phyloP scores from a whole-genome alignment of 2,888 invertebrate species.

The Pardosa pseudoannulata region DNA sequence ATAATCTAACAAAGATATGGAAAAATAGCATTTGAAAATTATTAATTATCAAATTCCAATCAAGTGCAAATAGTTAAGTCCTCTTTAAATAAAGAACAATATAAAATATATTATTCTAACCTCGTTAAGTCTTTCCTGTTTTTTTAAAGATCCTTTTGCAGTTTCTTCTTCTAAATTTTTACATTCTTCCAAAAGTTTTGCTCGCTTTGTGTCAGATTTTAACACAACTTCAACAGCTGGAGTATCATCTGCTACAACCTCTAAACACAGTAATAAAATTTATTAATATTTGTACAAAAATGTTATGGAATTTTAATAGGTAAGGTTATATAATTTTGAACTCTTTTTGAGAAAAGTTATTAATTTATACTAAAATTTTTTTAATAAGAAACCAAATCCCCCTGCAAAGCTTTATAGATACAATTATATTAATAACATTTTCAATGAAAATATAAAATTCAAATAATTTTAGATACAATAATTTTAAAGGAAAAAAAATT shows the following conservation, averaged over 20 bases:
- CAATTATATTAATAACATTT: too few relatives aligned
- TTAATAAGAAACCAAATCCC: too few relatives aligned
- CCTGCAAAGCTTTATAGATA: too few relatives aligned
- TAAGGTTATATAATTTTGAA: too few relatives aligned
- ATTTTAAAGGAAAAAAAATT: too few relatives aligned
- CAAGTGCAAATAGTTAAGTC: not conserved
- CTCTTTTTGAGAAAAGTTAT: too few relatives aligned
- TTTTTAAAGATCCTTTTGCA: slow-evolving; percentile 65
- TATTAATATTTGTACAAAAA: too few relatives aligned
- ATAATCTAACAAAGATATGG: not conserved
- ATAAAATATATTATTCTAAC: slow-evolving; percentile 6
- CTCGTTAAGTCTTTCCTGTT: slow-evolving; percentile 68
- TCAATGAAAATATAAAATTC: too few relatives aligned
- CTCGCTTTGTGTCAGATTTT: slow-evolving; percentile 93
- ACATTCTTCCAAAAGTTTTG: slow-evolving; percentile 88
- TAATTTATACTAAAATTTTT: too few relatives aligned
- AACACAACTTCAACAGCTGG: slow-evolving; percentile 95
- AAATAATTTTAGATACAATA: too few relatives aligned
- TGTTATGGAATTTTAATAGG: too few relatives aligned
- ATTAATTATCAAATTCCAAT: not conserved
- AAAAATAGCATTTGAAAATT: not conserved
- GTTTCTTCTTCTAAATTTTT: slow-evolving; percentile 84
- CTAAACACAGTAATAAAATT: slow-evolving; percentile 80
- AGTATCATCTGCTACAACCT: slow-evolving; percentile 95
- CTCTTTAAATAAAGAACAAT: not conserved